These are phyloP conservation scores for Sylvia atricapilla DNA, from an alignment of 2,113 vertebrate species.

Conservation along the genomic window DNA sequence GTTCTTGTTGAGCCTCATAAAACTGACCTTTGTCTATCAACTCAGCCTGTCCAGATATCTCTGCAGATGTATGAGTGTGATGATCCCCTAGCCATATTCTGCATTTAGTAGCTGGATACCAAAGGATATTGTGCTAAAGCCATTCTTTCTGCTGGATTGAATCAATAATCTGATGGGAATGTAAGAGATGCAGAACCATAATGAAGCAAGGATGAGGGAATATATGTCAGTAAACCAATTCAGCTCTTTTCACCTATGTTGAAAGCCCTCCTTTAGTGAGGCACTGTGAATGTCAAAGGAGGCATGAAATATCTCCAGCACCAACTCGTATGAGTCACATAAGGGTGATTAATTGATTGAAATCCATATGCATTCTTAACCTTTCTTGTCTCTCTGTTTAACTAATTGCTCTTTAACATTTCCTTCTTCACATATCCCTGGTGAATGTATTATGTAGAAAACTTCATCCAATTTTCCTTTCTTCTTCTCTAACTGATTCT, in stretches of 20 bases:
- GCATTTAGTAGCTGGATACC: neutral
- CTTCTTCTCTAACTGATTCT: neutral
- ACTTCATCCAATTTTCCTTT: neutral
- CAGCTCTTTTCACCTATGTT: neutral
- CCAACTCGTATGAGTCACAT: neutral
- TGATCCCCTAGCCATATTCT: neutral
- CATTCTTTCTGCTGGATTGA: neutral
- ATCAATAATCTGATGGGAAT: neutral
- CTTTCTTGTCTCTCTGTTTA: neutral
- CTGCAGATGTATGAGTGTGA: neutral
- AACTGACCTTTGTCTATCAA: neutral
- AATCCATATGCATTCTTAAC: neutral
- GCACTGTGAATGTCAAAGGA: neutral
- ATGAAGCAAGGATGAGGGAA: neutral
- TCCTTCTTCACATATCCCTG: neutral
- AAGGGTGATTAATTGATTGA: neutral
- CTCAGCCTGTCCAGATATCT: neutral
- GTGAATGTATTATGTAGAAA: neutral
- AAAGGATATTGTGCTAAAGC: neutral
- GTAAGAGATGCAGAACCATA: neutral
- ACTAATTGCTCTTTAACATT: slow-evolving; percentile 5
- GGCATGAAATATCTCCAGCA: neutral
- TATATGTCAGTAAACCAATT: neutral
- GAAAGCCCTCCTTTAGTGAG: neutral
- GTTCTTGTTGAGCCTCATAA: neutral